These are phyloP conservation scores for Cheilosia grossa DNA, from an alignment of 2,888 invertebrate genomes.

Conservation along the genomic window DNA sequence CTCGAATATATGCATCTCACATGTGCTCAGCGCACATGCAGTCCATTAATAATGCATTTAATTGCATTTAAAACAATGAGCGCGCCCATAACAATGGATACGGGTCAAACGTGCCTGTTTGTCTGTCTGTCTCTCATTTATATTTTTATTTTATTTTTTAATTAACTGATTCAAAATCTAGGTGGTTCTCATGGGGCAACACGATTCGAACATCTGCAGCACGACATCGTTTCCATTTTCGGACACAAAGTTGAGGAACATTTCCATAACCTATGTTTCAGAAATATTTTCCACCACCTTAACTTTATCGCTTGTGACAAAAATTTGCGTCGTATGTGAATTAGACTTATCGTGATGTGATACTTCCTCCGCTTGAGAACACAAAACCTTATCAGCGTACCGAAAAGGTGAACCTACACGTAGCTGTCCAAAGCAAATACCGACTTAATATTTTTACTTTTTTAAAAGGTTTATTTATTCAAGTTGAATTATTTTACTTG, in stretches of 20 bases:
- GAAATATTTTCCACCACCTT: too few species aligned
- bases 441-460: too few species aligned
- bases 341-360: background rate
- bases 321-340: background rate
- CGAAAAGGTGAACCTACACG: background rate
- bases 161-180: constrained; percentile 7
- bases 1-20: constrained; percentile 20
- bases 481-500: background rate
- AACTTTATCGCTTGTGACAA: background rate
- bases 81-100: constrained; percentile 7
- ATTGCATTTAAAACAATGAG: constrained; percentile 31
- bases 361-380: background rate
- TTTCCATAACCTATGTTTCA: too few species aligned
- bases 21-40: constrained; percentile 3
- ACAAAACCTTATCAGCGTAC: background rate
- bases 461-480: background rate
- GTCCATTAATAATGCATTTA: constrained; percentile 32
- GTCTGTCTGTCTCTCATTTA: constrained; percentile 10
- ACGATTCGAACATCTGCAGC: background rate
- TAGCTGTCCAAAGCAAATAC: background rate
- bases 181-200: background rate
- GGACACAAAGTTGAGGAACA: too few species aligned
- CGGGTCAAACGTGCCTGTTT: constrained; percentile 47
- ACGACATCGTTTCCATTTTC: too few species aligned
- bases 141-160: background rate